Conservation (phyloP, 1,140 invertebrate genomes). For the Macrocentrus cingulum region DNA sequence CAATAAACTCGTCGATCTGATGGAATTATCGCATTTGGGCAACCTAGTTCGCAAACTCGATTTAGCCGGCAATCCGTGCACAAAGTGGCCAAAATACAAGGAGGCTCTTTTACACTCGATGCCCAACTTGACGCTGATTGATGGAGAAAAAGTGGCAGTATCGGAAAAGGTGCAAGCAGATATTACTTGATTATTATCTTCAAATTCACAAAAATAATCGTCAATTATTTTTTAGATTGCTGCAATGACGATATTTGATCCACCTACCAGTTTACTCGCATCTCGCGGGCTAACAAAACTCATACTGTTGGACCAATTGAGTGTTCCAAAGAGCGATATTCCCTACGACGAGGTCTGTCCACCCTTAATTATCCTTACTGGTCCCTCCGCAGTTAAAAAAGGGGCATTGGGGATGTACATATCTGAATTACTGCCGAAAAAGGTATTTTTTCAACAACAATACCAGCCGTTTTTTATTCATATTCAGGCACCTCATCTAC, state of each 20-base stretch:
- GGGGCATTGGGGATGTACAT: constrained; percentile 29
- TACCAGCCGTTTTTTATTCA: too few relatives aligned
- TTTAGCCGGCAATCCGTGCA: constrained; percentile 41
- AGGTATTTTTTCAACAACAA: too few relatives aligned
- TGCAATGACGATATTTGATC: constrained; percentile 34
- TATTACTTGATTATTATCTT: too few relatives aligned
- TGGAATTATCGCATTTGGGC: constrained; percentile 39
- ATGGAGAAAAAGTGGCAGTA: constrained; percentile 33
- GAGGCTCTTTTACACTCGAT: constrained; percentile 38
- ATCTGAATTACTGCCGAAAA: constrained; percentile 29
- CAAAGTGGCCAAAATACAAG: constrained; percentile 47
- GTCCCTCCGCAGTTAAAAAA: constrained; percentile 40
- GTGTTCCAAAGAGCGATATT: constrained; percentile 32
- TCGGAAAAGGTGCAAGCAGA: constrained; percentile 38
- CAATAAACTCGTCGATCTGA: constrained; percentile 41
- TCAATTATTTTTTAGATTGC: constrained; percentile 33
- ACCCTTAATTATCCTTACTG: constrained; percentile 40
- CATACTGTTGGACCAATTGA: constrained; percentile 43
- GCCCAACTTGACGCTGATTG: constrained; percentile 38
- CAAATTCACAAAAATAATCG: too few relatives aligned
- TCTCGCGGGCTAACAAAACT: constrained; percentile 38
- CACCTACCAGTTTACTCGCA: constrained; percentile 34
- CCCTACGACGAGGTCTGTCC: constrained; percentile 39
- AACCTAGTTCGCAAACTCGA: constrained; percentile 39
- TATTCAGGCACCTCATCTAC: too few relatives aligned